These are phyloP conservation scores for Moxostoma hubbsi DNA, from an alignment of 2,797 vertebrate genomes.

Conservation along the genomic window DNA sequence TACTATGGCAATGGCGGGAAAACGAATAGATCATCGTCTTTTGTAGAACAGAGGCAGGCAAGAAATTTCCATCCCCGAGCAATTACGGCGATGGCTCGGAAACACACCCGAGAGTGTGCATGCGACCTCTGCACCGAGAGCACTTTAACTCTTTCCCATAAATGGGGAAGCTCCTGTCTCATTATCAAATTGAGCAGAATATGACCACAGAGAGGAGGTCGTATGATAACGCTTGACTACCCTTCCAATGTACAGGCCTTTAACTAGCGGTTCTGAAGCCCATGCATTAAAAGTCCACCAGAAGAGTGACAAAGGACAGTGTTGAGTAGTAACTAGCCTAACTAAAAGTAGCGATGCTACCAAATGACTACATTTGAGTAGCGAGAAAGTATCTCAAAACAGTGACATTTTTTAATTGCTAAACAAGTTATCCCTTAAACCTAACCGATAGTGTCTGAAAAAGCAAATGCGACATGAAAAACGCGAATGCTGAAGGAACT, in stretches of 20 bases:
- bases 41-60: conserved; percentile 61
- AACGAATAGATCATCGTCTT: conserved; percentile 64
- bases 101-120: conserved; percentile 45
- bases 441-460: no score
- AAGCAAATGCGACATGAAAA: no score
- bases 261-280: background rate
- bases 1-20: conserved; percentile 75
- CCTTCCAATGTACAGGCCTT: background rate
- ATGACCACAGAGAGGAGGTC: background rate
- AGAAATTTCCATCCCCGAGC: conserved; percentile 61
- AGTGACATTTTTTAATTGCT: no score
- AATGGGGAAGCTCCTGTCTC: conserved; percentile 1
- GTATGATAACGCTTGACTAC: background rate
- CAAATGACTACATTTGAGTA: no score
- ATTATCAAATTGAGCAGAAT: conserved; percentile 35
- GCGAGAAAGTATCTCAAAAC: no score
- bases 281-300: no score
- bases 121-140: conserved; percentile 32
- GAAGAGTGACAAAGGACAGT: no score
- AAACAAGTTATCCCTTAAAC: no score
- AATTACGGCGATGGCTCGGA: conserved; percentile 62
- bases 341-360: no score
- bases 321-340: no score
- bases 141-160: conserved; percentile 35
- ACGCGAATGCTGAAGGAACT: no score